Base-by-base conservation (phyloP, 2,888 invertebrate genomes). In the Argynnis bischoffii region DNA sequence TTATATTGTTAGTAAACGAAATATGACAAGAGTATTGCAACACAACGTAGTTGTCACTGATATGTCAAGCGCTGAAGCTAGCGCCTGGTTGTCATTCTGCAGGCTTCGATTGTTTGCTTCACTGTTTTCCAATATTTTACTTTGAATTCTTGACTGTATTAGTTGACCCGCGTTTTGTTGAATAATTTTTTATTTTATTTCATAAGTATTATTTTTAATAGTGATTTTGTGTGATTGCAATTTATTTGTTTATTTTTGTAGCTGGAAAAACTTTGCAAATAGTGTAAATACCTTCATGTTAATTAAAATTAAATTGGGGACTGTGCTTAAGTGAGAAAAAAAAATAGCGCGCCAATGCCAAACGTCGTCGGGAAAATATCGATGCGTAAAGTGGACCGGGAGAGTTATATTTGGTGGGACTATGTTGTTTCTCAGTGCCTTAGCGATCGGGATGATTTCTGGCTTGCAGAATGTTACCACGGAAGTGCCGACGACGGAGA, bases 351-450 rank as follows among this genome's bases (percentile, higher is more conserved):
- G 83, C 88, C 87, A 89, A 91, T 91, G 90, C 84, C 76, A 87
- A 84, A 82, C 78, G 83, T 79, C 78, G 75, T 77, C 82, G 77
- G 76, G 78, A 74, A 75, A 75, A 75, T 75, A 75, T 76, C 78
- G 77, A 79, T 79, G 78, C 75, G 74, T 70, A 74, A 74, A 76
- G 73, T 72, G 75, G 76, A 76, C 72, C 72, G 76, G 76, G 71
- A 77, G 74, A 66, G 73, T 74, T 72, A 72, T 76, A 78, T 79
- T 85, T 81, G 85, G 89, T 83, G 88, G 89, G 88, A 91, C 83
- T 88, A 93, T 93, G 93, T 88, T 92, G 84, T 89, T 92, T 81
- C 82, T 92, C 81, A 86, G 92, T 90, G 92, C 90, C 87, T 88
- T 93, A 86, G 87, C 90, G 79, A 84, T 92, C 79, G 91, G 91